Conservation (phyloP, 2,888 invertebrate species). For the Patella caerulea region DNA sequence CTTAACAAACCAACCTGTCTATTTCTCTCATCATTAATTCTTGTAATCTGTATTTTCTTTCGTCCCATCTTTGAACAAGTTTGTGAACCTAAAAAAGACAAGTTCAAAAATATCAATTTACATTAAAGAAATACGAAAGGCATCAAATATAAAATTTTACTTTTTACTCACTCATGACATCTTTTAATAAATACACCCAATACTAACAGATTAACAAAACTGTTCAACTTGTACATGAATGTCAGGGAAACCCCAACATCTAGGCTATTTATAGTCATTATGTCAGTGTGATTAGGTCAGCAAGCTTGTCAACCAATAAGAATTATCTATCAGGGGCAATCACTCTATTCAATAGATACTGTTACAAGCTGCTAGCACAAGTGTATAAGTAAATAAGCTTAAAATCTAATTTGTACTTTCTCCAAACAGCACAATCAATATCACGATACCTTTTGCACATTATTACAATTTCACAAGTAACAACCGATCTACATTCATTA, state of each 20-base stretch:
- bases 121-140: neutral
- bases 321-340: no score
- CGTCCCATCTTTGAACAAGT: slow-evolving; percentile 84
- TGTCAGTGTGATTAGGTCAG: slow-evolving; percentile 8
- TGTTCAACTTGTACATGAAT: neutral
- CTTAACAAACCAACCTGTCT: slow-evolving; percentile 84
- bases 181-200: neutral
- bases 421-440: no score
- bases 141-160: no score
- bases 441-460: no score
- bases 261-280: slow-evolving; percentile 1
- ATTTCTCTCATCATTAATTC: slow-evolving; percentile 99
- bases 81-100: neutral
- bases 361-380: no score
- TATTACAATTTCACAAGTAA: no score
- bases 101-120: neutral
- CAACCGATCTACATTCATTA: no score
- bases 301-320: neutral
- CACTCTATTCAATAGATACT: no score
- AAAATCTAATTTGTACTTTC: no score
- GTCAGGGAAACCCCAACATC: neutral
- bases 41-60: slow-evolving; percentile 99
- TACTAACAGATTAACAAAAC: no score
- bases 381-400: no score
- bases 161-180: no score